phyloP scores from a whole-genome alignment of 1,140 invertebrate species.

The Diorhabda elongata region DNA sequence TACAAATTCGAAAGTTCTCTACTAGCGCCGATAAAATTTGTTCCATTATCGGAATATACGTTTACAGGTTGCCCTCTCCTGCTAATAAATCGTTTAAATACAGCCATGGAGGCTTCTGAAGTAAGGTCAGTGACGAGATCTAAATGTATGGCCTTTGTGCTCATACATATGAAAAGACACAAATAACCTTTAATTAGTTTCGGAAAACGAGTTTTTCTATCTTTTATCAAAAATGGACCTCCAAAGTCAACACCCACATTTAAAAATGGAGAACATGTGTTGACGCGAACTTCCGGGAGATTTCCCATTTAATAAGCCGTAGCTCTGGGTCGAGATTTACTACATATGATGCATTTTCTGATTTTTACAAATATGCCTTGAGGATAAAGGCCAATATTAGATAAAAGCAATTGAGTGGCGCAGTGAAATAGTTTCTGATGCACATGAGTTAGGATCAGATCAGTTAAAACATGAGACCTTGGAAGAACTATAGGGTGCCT shows the following conservation, averaged over 20 bases:
- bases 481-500: conserved; percentile 33
- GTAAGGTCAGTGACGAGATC: conserved; percentile 40
- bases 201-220: conserved; percentile 7
- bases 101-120: conserved; percentile 30
- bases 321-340: conserved; percentile 23
- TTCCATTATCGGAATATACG: conserved; percentile 32
- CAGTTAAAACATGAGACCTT: conserved; percentile 24
- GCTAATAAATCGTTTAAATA: conserved; percentile 36
- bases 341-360: conserved; percentile 14
- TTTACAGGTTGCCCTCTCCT: conserved; percentile 20
- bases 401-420: conserved; percentile 31
- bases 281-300: conserved; percentile 10
- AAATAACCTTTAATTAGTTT: conserved; percentile 24
- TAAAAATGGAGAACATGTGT: conserved; percentile 30
- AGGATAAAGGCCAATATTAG: conserved; percentile 28
- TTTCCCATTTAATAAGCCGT: conserved; percentile 19
- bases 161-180: conserved; percentile 21
- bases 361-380: conserved; percentile 18
- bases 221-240: conserved; percentile 16
- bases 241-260: conserved; percentile 14
- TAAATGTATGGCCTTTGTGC: conserved; percentile 41
- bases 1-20: conserved; percentile 11
- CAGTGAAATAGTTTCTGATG: no score
- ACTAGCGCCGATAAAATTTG: conserved; percentile 32
- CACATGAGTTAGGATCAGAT: no score